A percentile compares a stretch with the other conserved stretches of the same genome.
phyloP scores from a whole-genome alignment of 92 coral and sea anemone species.

The Chrysogorgia sp. region DNA sequence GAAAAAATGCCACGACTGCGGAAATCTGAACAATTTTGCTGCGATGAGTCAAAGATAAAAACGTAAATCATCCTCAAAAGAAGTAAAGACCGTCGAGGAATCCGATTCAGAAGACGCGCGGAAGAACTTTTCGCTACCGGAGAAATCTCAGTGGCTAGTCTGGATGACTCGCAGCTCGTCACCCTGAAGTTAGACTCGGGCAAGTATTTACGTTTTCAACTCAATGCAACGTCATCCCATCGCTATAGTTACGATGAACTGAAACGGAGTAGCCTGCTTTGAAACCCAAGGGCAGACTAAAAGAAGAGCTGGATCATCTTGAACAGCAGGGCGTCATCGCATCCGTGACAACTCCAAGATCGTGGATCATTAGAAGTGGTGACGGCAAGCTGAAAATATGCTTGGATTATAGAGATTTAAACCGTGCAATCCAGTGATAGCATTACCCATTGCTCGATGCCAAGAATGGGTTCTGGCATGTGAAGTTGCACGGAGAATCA shows the following conservation, averaged over 20 bases:
- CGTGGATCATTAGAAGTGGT: slow-evolving; percentile 11
- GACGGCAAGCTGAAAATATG: slow-evolving; percentile 1
- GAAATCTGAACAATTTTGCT: too few species aligned
- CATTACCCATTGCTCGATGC: too few species aligned
- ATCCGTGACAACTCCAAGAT: slow-evolving; percentile 17
- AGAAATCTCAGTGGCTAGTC: slow-evolving; percentile 50
- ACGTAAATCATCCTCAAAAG: too few species aligned
- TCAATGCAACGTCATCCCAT: slow-evolving; percentile 70
- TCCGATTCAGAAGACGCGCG: too few species aligned
- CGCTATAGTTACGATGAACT: too few species aligned
- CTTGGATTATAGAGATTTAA: slow-evolving; percentile 10
- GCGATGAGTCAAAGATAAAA: too few species aligned
- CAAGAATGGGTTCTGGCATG: slow-evolving; percentile 47
- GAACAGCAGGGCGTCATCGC: too few species aligned
- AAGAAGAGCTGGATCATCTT: slow-evolving; percentile 14
- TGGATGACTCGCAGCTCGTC: slow-evolving; percentile 63
- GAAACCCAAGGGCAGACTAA: slow-evolving; percentile 42
- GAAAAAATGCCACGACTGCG: too few species aligned
- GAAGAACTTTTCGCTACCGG: too few species aligned
- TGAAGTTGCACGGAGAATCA: slow-evolving; percentile 32
- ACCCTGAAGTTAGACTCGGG: slow-evolving; percentile 61
- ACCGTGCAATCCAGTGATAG: too few species aligned
- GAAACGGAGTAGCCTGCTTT: slow-evolving; percentile 12
- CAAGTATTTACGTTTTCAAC: slow-evolving; percentile 58
- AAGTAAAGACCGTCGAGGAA: too few species aligned